Conservation (phyloP, 2,113 vertebrate genomes). For the Lepus americanus region DNA sequence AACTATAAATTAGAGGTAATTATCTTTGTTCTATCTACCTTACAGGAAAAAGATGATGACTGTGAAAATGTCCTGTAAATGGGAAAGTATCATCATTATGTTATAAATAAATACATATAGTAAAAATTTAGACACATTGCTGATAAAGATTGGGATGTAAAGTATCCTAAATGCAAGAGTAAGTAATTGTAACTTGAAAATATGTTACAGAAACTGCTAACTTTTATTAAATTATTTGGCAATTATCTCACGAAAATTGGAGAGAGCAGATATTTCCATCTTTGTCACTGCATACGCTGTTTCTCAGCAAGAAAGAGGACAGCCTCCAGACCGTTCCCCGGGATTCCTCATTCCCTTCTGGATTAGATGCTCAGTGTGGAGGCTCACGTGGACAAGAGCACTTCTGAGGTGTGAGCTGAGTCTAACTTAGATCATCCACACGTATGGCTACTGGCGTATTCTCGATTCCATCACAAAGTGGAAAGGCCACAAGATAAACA, state of each 20-base stretch:
- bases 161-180: neutral
- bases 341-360: neutral
- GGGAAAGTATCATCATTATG: neutral
- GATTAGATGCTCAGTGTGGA: neutral
- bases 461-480: neutral
- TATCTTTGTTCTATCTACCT: neutral
- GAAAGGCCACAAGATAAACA: neutral
- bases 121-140: neutral
- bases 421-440: neutral
- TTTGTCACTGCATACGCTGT: neutral
- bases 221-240: constrained; percentile 32
- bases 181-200: neutral
- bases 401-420: neutral
- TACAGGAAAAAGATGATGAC: neutral
- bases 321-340: neutral
- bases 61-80: constrained; percentile 2
- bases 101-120: neutral
- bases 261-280: neutral
- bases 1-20: neutral
- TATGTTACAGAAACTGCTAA: neutral
- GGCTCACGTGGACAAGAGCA: neutral
- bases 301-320: neutral
- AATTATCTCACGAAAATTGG: constrained; percentile 1
- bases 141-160: neutral
- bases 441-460: neutral